Evolutionary conservation across 1,140 invertebrate genomes (phyloP).

Genomic region (Cataglyphis hispanica): DNA sequence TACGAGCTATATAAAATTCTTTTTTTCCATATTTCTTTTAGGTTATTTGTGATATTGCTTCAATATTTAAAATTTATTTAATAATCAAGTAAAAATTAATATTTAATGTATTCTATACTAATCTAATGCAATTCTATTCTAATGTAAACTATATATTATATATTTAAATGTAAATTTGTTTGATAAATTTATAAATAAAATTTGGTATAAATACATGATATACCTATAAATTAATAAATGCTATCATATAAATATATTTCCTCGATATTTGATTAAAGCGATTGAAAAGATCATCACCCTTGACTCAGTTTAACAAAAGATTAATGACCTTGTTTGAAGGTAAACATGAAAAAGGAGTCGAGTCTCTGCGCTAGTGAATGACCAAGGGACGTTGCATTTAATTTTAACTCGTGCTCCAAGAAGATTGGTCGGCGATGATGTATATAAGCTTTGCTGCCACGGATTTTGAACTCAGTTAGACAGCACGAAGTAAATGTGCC

Average conservation of each 20-base stretch:
- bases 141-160: background rate
- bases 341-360: constrained; percentile 48
- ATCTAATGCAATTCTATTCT: too few species aligned
- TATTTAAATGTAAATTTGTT: constrained; percentile 5
- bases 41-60: background rate
- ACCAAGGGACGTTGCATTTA: constrained; percentile 57
- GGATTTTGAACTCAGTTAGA: constrained; percentile 80
- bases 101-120: background rate
- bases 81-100: background rate
- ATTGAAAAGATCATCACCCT: constrained; percentile 62
- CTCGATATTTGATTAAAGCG: background rate
- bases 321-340: constrained; percentile 62
- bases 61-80: constrained; percentile 6
- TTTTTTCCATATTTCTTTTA: too few species aligned
- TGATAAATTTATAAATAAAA: constrained; percentile 3
- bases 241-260: background rate
- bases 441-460: constrained; percentile 80
- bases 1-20: too few species aligned
- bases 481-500: constrained; percentile 62
- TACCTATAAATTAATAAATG: background rate
- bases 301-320: constrained; percentile 60
- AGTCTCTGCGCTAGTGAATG: constrained; percentile 38
- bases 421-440: constrained; percentile 13
- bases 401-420: constrained; percentile 52
- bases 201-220: background rate